These are phyloP conservation scores for Cuculus canorus DNA, from an alignment of 2,797 vertebrate species.

Conservation along the genomic window DNA sequence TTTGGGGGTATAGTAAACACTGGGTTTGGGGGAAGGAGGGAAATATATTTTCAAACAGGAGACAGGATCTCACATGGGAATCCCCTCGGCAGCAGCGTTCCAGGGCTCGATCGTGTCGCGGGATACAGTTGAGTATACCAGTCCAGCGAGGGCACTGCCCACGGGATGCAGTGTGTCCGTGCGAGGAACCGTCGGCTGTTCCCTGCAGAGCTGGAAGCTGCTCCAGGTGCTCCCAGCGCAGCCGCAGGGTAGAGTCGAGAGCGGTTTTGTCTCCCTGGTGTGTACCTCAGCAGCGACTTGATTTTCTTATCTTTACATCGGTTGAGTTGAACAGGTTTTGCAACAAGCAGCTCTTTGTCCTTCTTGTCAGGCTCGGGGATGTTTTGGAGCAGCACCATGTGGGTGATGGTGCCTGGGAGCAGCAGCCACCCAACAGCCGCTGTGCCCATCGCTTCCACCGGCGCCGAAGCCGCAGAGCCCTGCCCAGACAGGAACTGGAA, in stretches of 20 bases:
- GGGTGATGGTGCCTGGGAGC: accelerated
- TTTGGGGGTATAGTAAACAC: not conserved
- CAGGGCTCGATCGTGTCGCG: accelerated
- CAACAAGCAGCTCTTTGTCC: not conserved
- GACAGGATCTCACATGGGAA: accelerated
- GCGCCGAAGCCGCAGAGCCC: not conserved
- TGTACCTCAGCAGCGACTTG: accelerated
- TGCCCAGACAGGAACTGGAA: not conserved
- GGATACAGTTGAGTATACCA: not conserved
- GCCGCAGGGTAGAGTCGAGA: accelerated
- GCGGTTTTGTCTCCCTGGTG: accelerated
- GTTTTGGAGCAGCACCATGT: not conserved
- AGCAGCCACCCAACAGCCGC: not conserved
- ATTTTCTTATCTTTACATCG: not conserved
- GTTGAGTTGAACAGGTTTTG: not conserved
- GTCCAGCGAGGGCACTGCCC: not conserved
- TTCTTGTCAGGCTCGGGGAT: not conserved
- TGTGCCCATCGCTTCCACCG: accelerated
- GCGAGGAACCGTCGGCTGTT: too few relatives aligned
- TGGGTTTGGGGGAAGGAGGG: too few relatives aligned
- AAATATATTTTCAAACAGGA: not conserved
- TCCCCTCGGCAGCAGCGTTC: not conserved
- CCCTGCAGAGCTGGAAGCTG: not conserved
- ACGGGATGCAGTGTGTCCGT: too few relatives aligned
- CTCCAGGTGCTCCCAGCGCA: not conserved